phyloP scores from a whole-genome alignment of 2,113 vertebrate genomes.

The Tragulus kanchil region DNA sequence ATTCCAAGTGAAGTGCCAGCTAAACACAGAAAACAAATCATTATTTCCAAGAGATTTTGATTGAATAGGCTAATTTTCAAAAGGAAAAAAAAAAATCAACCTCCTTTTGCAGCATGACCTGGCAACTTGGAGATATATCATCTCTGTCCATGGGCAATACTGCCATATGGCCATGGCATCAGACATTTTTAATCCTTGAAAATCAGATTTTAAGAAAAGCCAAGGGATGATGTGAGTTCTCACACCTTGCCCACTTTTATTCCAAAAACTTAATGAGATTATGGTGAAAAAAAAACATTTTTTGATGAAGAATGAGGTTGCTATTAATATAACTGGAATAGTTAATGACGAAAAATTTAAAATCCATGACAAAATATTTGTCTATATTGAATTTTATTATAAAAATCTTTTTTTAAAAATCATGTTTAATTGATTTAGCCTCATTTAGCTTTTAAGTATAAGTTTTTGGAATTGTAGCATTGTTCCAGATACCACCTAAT shows the following conservation, averaged over 20 bases:
- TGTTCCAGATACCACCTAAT: background rate
- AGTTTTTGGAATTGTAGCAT: background rate
- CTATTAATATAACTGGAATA: background rate
- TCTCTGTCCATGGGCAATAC: slow-evolving; percentile 53
- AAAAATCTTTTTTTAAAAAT: slow-evolving; percentile 2
- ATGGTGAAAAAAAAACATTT: background rate
- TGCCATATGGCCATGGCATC: slow-evolving; percentile 61
- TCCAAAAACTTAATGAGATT: slow-evolving; percentile 29
- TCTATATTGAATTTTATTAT: background rate
- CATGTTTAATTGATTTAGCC: background rate
- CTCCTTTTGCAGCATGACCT: slow-evolving; percentile 36
- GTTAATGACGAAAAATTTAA: background rate
- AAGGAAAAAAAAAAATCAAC: background rate
- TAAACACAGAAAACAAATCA: background rate
- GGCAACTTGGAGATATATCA: slow-evolving; percentile 9
- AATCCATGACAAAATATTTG: background rate
- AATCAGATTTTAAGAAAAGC: slow-evolving; percentile 69
- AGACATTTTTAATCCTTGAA: slow-evolving; percentile 72
- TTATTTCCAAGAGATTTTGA: slow-evolving; percentile 60
- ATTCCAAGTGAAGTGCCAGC: background rate
- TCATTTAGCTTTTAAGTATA: background rate
- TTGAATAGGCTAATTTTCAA: slow-evolving; percentile 54
- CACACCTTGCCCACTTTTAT: slow-evolving; percentile 45
- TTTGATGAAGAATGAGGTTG: background rate
- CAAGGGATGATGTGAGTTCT: slow-evolving; percentile 20